phyloP scores from a whole-genome alignment of 2,888 invertebrate genomes.

The Artemia sinica region DNA sequence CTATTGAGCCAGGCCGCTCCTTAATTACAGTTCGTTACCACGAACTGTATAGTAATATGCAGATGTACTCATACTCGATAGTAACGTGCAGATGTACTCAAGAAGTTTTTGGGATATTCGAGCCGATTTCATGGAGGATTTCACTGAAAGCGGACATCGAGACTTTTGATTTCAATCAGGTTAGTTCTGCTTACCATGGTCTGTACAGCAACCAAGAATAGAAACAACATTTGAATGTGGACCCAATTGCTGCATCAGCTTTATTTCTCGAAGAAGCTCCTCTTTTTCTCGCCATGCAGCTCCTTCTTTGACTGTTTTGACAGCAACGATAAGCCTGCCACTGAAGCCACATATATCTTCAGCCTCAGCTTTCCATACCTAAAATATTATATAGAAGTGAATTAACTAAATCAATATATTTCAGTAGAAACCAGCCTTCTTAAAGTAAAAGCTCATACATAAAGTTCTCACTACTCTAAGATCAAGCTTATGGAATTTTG shows the following conservation, averaged over 20 bases:
- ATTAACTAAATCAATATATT: neutral
- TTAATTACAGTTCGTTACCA: too few relatives aligned
- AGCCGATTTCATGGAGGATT: too few relatives aligned
- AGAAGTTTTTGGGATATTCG: too few relatives aligned
- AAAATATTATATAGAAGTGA: constrained; percentile 22
- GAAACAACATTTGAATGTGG: constrained; percentile 67
- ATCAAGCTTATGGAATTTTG: neutral
- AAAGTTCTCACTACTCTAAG: neutral
- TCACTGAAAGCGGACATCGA: too few relatives aligned
- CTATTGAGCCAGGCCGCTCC: too few relatives aligned
- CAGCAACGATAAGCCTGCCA: constrained; percentile 60
- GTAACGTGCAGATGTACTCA: too few relatives aligned
- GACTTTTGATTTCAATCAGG: too few relatives aligned
- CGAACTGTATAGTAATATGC: too few relatives aligned
- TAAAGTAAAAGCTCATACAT: constrained; percentile 1
- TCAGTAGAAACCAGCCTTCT: neutral
- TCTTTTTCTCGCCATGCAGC: constrained; percentile 59
- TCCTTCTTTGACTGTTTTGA: constrained; percentile 61
- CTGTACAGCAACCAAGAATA: constrained; percentile 60
- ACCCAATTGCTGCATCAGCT: constrained; percentile 63
- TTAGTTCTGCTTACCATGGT: constrained; percentile 43
- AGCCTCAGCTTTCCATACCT: constrained; percentile 72
- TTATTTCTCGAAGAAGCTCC: constrained; percentile 50
- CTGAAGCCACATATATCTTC: constrained; percentile 58
- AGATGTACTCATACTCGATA: too few relatives aligned